A percentile compares a stretch with the other conserved stretches of the same genome.
Evolutionary conservation across 2,888 invertebrate genomes (phyloP).

Genomic region (Tetranychus piercei): DNA sequence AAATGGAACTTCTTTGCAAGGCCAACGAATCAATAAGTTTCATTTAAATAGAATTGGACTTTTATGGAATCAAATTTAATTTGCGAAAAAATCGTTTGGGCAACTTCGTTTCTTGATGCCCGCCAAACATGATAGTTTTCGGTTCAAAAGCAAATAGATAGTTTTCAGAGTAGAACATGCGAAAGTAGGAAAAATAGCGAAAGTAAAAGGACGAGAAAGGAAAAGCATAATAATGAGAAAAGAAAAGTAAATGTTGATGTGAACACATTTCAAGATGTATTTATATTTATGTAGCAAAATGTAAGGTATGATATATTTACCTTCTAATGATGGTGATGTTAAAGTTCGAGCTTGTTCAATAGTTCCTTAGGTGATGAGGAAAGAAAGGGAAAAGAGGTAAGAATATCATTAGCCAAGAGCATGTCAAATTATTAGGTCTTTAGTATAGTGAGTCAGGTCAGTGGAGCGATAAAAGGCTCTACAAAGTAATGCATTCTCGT

Average conservation of each 20-base stretch:
- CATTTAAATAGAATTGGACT: too few relatives aligned
- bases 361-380: constrained; percentile 14
- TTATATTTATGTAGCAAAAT: background rate
- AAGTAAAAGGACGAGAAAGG: too few relatives aligned
- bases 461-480: background rate
- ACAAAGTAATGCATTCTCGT: background rate
- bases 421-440: background rate
- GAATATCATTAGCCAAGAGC: background rate
- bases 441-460: background rate
- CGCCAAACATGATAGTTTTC: too few relatives aligned
- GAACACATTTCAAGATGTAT: background rate
- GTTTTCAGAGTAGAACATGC: too few relatives aligned
- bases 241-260: background rate
- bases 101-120: too few relatives aligned
- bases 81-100: too few relatives aligned
- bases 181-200: too few relatives aligned
- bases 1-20: too few relatives aligned
- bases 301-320: constrained; percentile 2
- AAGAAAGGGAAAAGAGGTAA: background rate
- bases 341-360: constrained; percentile 27
- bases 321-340: constrained; percentile 24
- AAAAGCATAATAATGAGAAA: background rate
- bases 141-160: too few relatives aligned
- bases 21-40: too few relatives aligned
- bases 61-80: too few relatives aligned